Percentiles rank a stretch among this genome's conserved stretches.
phyloP scores from a whole-genome alignment of 53 echinoderm and acorn worm species.

The Arbacia lixula region DNA sequence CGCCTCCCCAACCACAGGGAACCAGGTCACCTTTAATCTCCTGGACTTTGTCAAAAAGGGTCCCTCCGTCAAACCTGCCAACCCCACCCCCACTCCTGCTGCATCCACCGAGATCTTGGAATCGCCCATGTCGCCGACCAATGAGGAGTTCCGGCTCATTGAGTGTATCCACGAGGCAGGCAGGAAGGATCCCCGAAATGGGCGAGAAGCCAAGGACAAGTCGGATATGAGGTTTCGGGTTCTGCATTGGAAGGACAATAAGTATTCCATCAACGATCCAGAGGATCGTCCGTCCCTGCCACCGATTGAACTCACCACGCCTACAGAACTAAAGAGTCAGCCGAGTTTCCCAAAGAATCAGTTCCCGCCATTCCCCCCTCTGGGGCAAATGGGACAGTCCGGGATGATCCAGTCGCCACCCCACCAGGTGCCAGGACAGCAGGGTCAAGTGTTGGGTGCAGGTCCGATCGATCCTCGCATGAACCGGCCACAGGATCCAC shows the following conservation, averaged over 20 bases:
- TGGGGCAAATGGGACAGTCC: neutral
- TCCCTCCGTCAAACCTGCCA: neutral
- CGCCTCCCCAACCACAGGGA: conserved; percentile 36
- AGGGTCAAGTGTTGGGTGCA: neutral
- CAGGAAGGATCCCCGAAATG: conserved; percentile 75
- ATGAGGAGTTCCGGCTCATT: conserved; percentile 70
- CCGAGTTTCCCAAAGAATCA: conserved; percentile 59
- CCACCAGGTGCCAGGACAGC: conserved; percentile 12
- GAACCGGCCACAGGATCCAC: conserved; percentile 69
- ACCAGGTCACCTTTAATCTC: conserved; percentile 63
- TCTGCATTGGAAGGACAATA: conserved; percentile 83
- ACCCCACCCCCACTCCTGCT: conserved; percentile 52
- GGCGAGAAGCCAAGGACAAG: conserved; percentile 75
- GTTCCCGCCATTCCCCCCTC: neutral
- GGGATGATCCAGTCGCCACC: conserved; percentile 8
- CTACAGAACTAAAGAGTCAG: conserved; percentile 82
- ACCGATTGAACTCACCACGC: conserved; percentile 90
- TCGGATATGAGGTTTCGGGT: conserved; percentile 78
- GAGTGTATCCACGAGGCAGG: conserved; percentile 75
- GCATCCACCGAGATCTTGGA: conserved; percentile 48
- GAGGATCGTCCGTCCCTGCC: conserved; percentile 81
- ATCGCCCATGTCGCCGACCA: conserved; percentile 45
- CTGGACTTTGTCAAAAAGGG: conserved; percentile 69
- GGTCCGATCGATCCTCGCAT: conserved; percentile 75
- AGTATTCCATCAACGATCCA: conserved; percentile 82